Percentiles rank a stretch among this genome's conserved stretches.
Evolutionary conservation across 2,113 vertebrate genomes (phyloP).

Genomic region (Neodontobutis hainanensis): DNA sequence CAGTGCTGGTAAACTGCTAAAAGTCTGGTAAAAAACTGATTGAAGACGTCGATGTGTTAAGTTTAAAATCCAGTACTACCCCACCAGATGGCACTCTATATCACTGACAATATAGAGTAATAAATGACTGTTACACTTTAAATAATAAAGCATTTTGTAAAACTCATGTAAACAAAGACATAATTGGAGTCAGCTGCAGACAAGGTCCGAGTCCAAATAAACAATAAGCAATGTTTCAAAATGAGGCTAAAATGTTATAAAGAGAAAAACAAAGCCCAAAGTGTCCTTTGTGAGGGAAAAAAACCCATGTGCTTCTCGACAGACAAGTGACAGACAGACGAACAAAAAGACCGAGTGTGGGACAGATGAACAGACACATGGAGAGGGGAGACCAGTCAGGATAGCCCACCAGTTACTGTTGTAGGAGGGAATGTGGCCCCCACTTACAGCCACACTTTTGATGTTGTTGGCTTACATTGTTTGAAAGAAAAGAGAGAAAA

Average conservation of each 20-base stretch:
- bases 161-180: background rate
- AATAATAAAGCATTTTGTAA: no score
- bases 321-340: conserved; percentile 62
- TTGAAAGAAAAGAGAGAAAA: conserved; percentile 73
- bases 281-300: conserved; percentile 32
- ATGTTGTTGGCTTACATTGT: conserved; percentile 74
- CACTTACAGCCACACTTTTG: conserved; percentile 77
- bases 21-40: no score
- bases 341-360: conserved; percentile 51
- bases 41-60: no score
- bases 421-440: conserved; percentile 77
- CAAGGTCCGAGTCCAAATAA: conserved; percentile 12
- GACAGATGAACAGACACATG: conserved; percentile 69
- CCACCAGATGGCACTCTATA: no score
- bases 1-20: no score
- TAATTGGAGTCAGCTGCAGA: conserved; percentile 14
- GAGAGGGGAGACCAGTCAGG: conserved; percentile 65
- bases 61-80: no score
- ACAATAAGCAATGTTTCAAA: conserved; percentile 24
- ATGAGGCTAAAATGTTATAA: conserved; percentile 1
- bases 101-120: background rate
- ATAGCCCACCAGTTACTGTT: conserved; percentile 83
- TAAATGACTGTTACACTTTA: background rate
- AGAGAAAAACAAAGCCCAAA: conserved; percentile 3
- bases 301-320: conserved; percentile 55